Evolutionary conservation across 2,888 invertebrate genomes (phyloP).

Genomic region (Schrankia costaestrigalis): DNA sequence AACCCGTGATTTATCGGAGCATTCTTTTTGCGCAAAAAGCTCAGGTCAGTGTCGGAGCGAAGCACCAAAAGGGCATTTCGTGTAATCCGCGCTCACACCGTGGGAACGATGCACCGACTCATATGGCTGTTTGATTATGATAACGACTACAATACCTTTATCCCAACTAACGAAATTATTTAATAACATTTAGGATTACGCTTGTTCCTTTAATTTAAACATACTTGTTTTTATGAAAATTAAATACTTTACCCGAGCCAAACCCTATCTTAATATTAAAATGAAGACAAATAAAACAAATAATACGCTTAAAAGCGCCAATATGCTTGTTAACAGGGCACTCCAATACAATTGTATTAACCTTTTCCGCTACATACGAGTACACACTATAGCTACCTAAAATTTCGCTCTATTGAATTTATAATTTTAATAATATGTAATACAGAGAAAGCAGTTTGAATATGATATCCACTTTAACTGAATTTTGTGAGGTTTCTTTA

Average conservation of each 20-base stretch:
- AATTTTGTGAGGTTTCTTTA: constrained; percentile 47
- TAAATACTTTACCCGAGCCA: no score
- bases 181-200: no score
- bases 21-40: constrained; percentile 76
- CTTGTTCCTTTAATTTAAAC: no score
- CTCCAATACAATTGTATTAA: no score
- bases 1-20: constrained; percentile 72
- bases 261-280: no score
- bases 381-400: no score
- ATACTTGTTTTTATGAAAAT: no score
- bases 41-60: constrained; percentile 73
- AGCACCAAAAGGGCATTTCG: constrained; percentile 77
- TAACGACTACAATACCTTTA: constrained; percentile 13
- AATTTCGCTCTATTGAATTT: constrained; percentile 26
- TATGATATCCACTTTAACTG: constrained; percentile 30
- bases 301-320: no score
- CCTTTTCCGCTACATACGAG: constrained; percentile 19
- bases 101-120: constrained; percentile 58
- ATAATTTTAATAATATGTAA: background rate
- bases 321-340: no score
- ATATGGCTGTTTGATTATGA: constrained; percentile 26
- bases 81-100: constrained; percentile 69
- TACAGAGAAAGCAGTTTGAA: constrained; percentile 20
- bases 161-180: no score
- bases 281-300: no score